Conservation (phyloP, 2,888 invertebrate species). For the Achlya flavicornis region DNA sequence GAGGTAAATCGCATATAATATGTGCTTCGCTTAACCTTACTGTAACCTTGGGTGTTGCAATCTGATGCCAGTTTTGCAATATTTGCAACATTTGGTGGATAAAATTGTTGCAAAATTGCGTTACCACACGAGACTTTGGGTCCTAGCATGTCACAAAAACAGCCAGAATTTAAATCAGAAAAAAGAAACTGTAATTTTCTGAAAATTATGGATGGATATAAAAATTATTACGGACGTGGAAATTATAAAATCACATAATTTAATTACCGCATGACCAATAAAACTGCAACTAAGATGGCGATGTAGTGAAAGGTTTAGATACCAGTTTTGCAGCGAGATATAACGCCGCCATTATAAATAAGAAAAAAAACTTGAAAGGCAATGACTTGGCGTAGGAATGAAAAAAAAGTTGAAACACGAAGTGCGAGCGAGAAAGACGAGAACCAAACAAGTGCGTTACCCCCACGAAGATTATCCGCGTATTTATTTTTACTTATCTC, state of each 20-base stretch:
- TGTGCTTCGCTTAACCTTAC: constrained; percentile 38
- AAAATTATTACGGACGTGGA: constrained; percentile 9
- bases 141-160: too few species aligned
- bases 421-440: constrained; percentile 64
- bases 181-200: background rate
- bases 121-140: background rate
- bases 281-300: constrained; percentile 18
- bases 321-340: constrained; percentile 60
- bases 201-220: background rate
- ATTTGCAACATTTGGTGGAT: constrained; percentile 17
- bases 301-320: constrained; percentile 65
- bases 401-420: constrained; percentile 57
- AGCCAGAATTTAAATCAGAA: background rate
- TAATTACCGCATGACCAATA: background rate
- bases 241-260: constrained; percentile 19
- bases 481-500: constrained; percentile 72
- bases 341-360: constrained; percentile 61
- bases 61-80: constrained; percentile 25
- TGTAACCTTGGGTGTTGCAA: constrained; percentile 44
- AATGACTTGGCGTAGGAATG: constrained; percentile 74
- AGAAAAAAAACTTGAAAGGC: constrained; percentile 65
- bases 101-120: background rate
- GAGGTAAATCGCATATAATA: constrained; percentile 35
- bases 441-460: constrained; percentile 80
- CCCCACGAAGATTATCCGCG: constrained; percentile 76